Conservation (phyloP, 1,140 invertebrate genomes). For the Brachionus calyciflorus region DNA sequence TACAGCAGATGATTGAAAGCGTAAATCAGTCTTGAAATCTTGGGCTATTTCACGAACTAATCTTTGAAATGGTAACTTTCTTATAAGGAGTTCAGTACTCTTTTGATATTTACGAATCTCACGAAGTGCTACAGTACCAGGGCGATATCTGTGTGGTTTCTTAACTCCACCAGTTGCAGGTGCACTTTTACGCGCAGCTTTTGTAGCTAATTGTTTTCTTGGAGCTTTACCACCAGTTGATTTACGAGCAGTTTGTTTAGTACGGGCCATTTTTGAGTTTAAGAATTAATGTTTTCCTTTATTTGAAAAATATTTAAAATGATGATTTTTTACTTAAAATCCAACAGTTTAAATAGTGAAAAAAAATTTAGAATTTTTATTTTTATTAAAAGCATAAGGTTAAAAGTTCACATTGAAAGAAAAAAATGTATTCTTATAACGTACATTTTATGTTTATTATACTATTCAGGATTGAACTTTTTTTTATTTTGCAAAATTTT, state of each 20-base stretch:
- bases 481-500: too few species aligned
- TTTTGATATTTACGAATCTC: constrained; percentile 84
- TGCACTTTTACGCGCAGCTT: constrained; percentile 66
- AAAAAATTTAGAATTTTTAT: too few species aligned
- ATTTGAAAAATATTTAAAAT: too few species aligned
- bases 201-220: constrained; percentile 64
- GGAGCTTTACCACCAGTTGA: constrained; percentile 63
- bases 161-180: constrained; percentile 64
- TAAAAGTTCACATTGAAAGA: too few species aligned
- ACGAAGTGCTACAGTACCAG: constrained; percentile 78
- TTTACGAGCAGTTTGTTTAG: constrained; percentile 76
- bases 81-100: constrained; percentile 70
- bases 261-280: constrained; percentile 66
- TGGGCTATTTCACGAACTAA: constrained; percentile 81
- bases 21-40: constrained; percentile 68
- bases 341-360: too few species aligned
- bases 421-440: too few species aligned
- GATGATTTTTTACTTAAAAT: too few species aligned
- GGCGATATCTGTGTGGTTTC: constrained; percentile 65
- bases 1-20: constrained; percentile 65
- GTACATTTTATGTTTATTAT: too few species aligned
- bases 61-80: constrained; percentile 79
- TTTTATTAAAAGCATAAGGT: too few species aligned
- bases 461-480: too few species aligned
- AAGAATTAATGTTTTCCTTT: too few species aligned